These are phyloP conservation scores for Heliconius hortense DNA, from an alignment of 2,888 invertebrate genomes.

Conservation along the genomic window DNA sequence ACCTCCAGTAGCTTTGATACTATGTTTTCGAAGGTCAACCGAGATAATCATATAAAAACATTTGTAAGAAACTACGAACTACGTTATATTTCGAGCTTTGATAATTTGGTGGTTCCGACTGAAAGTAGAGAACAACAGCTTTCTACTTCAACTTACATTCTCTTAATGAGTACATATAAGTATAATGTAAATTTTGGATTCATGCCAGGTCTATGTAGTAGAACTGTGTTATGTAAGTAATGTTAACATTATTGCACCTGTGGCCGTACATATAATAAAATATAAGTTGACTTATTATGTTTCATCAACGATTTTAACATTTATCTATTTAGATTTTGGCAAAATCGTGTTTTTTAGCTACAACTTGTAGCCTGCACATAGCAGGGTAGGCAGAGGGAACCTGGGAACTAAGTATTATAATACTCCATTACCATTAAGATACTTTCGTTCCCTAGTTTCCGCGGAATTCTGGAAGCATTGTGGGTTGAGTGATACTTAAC, in stretches of 20 bases:
- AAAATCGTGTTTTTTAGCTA: neutral
- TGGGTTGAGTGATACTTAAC: neutral
- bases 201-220: conserved; percentile 38
- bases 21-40: no score
- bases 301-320: neutral
- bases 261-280: conserved; percentile 12
- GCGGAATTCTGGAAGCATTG: neutral
- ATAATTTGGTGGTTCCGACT: conserved; percentile 9
- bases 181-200: conserved; percentile 34
- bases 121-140: conserved; percentile 22
- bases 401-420: neutral
- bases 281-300: conserved; percentile 13
- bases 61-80: neutral
- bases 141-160: conserved; percentile 34
- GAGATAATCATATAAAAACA: neutral
- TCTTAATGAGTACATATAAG: conserved; percentile 34
- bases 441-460: neutral
- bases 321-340: neutral
- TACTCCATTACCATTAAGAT: neutral
- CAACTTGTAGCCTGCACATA: no score
- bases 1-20: no score
- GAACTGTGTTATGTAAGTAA: conserved; percentile 39
- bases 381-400: neutral
- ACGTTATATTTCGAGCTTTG: neutral
- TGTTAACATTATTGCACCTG: conserved; percentile 39